These are phyloP conservation scores for Papilio elwesi DNA, from an alignment of 2,888 invertebrate species.

Conservation along the genomic window DNA sequence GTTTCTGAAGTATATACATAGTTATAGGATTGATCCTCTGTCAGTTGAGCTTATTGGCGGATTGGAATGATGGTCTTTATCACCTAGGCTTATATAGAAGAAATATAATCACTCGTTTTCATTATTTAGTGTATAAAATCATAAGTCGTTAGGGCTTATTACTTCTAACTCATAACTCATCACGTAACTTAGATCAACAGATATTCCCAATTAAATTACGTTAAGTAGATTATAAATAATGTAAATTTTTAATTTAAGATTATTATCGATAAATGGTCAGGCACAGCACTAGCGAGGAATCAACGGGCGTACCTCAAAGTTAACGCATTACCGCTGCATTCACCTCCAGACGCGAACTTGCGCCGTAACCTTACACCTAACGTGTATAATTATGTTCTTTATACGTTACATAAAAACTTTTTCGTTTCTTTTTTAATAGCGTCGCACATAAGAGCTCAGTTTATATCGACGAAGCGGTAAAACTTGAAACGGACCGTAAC, in stretches of 20 bases:
- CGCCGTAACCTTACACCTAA: constrained; percentile 62
- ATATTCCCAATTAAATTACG: too few relatives aligned
- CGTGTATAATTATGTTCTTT: constrained; percentile 51
- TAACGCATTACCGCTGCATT: constrained; percentile 76
- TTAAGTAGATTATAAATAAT: too few relatives aligned
- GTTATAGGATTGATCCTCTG: too few relatives aligned
- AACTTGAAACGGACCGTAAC: constrained; percentile 26
- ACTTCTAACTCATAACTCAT: too few relatives aligned
- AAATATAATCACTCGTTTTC: too few relatives aligned
- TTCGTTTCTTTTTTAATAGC: constrained; percentile 31
- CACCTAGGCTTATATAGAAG: too few relatives aligned
- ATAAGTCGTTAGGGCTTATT: too few relatives aligned
- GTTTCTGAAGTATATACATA: too few relatives aligned
- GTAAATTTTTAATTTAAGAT: neutral
- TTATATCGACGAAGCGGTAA: constrained; percentile 22
- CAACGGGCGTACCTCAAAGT: constrained; percentile 67
- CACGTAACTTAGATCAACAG: too few relatives aligned
- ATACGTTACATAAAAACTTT: constrained; percentile 43
- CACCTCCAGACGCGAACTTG: constrained; percentile 63
- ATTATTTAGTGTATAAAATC: too few relatives aligned
- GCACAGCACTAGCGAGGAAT: constrained; percentile 57
- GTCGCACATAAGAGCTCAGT: constrained; percentile 24
- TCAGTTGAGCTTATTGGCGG: too few relatives aligned
- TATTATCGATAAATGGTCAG: neutral
- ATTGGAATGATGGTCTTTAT: too few relatives aligned